These are phyloP conservation scores for Liasis olivaceus DNA, from an alignment of 2,797 vertebrate genomes.

Conservation along the genomic window DNA sequence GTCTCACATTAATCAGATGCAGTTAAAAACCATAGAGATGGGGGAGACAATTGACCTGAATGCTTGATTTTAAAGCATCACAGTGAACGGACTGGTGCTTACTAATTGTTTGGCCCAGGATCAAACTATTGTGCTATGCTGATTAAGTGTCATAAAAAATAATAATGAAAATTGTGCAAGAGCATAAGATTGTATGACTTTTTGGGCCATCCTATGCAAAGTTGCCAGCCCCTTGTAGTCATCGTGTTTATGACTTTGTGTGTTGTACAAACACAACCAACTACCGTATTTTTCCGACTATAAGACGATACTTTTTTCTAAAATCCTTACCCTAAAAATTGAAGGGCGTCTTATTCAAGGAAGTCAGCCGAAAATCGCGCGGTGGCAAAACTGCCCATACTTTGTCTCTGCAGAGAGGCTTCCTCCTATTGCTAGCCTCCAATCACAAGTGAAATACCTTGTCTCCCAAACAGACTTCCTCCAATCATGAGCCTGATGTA, in stretches of 20 bases:
- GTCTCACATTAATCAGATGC: not conserved
- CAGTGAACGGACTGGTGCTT: not conserved
- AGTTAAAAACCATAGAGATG: fast-evolving
- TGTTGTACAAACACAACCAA: not conserved
- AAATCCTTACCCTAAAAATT: too few species aligned
- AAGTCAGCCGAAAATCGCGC: too few species aligned
- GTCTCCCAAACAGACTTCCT: too few species aligned
- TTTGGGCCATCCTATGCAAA: not conserved
- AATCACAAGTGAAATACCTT: too few species aligned
- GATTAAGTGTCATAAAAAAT: not conserved
- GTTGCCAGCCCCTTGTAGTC: not conserved
- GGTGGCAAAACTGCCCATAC: too few species aligned
- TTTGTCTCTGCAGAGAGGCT: too few species aligned
- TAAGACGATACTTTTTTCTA: too few species aligned
- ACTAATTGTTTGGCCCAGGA: not conserved
- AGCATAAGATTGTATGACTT: not conserved
- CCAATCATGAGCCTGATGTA: too few species aligned
- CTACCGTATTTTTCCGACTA: too few species aligned
- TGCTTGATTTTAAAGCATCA: not conserved
- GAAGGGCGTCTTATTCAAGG: too few species aligned
- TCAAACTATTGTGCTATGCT: not conserved
- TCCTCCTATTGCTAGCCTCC: too few species aligned
- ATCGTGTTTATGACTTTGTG: not conserved
- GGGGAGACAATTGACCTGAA: not conserved
- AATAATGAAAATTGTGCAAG: not conserved